Percentiles rank a stretch among this genome's conserved stretches.
phyloP scores from a whole-genome alignment of 1,140 invertebrate genomes.

The Archivesica marissinica region DNA sequence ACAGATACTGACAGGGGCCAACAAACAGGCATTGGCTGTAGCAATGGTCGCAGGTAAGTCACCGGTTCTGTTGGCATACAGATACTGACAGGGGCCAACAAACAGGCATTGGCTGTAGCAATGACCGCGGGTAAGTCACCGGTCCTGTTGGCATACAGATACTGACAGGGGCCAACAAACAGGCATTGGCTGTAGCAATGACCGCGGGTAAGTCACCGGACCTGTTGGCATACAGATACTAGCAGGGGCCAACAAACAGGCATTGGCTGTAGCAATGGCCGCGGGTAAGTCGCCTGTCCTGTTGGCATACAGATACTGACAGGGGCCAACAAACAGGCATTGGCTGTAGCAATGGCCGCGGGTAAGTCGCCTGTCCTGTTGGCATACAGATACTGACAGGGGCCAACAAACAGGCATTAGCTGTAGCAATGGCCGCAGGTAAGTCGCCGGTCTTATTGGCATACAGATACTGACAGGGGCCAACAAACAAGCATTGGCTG shows the following conservation, averaged over 20 bases:
- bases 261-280: constrained; percentile 95
- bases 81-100: constrained; percentile 90
- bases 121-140: constrained; percentile 93
- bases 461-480: constrained; percentile 87
- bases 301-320: constrained; percentile 84
- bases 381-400: constrained; percentile 92
- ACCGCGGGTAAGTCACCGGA: constrained; percentile 91
- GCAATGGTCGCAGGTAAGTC: constrained; percentile 95
- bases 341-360: constrained; percentile 97
- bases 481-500: constrained; percentile 92
- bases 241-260: constrained; percentile 92
- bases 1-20: constrained; percentile 88
- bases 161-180: constrained; percentile 92
- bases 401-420: constrained; percentile 91
- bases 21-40: constrained; percentile 93
- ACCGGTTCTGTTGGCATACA: background rate
- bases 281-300: constrained; percentile 88
- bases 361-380: constrained; percentile 87
- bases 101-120: constrained; percentile 93
- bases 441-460: constrained; percentile 49
- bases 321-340: constrained; percentile 91
- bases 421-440: constrained; percentile 98
- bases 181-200: constrained; percentile 94
- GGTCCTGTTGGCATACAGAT: constrained; percentile 87
- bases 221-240: background rate